phyloP scores from a whole-genome alignment of 2,888 invertebrate genomes.

The Dynastes hyllus region DNA sequence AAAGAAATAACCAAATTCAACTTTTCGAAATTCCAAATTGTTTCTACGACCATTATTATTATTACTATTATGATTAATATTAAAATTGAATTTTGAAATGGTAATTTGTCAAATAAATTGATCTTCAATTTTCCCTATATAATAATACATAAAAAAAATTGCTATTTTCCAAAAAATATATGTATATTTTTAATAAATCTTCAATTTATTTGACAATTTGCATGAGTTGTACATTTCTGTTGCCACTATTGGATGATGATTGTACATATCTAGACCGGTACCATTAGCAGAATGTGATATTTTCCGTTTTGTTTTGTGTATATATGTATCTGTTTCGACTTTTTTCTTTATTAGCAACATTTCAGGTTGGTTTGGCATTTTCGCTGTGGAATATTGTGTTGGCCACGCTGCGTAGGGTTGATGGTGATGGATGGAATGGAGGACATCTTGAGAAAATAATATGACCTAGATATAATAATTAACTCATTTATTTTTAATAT shows the following conservation, averaged over 20 bases:
- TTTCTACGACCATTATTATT: not conserved
- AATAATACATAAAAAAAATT: not conserved
- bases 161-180: not conserved
- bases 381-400: too few species aligned
- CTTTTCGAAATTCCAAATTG: conserved; percentile 1
- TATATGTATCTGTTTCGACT: not conserved
- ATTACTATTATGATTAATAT: too few species aligned
- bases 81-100: conserved; percentile 21
- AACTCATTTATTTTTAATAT: too few species aligned
- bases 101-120: conserved; percentile 14
- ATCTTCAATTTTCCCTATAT: not conserved
- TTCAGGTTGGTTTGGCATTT: not conserved
- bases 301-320: conserved; percentile 16
- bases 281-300: conserved; percentile 1
- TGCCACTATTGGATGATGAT: conserved; percentile 10
- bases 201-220: conserved; percentile 23
- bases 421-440: too few species aligned
- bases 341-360: conserved; percentile 4
- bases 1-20: too few species aligned
- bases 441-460: too few species aligned
- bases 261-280: not conserved
- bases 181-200: not conserved
- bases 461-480: too few species aligned
- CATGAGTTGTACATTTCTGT: conserved; percentile 4
- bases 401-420: too few species aligned